Conservation (phyloP, 2,888 invertebrate genomes). For the Trichogramma dendrolimi region DNA sequence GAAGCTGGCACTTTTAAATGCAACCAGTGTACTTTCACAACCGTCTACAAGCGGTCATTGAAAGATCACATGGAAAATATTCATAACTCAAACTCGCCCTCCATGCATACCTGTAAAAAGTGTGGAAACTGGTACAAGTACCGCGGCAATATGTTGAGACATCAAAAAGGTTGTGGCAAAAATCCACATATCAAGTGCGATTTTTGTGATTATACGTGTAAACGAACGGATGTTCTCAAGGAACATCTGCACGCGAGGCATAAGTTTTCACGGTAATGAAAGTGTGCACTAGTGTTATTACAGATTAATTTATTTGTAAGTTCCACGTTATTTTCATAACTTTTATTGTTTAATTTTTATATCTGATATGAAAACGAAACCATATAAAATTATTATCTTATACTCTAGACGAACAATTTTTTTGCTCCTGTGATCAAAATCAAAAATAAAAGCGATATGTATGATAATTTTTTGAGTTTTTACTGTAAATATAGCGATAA, state of each 20-base stretch:
- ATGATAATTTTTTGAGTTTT: too few relatives aligned
- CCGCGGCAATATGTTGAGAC: constrained; percentile 49
- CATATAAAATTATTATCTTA: too few relatives aligned
- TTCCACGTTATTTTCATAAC: too few relatives aligned
- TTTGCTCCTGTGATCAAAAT: too few relatives aligned
- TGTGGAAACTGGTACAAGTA: constrained; percentile 50
- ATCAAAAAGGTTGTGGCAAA: constrained; percentile 43
- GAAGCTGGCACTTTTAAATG: background rate
- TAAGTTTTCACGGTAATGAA: too few relatives aligned
- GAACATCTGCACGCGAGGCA: constrained; percentile 8
- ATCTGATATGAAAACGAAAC: too few relatives aligned
- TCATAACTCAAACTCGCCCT: background rate
- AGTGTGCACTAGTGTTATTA: too few relatives aligned
- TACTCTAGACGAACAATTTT: too few relatives aligned
- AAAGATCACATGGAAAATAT: constrained; percentile 10
- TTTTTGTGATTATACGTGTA: constrained; percentile 51
- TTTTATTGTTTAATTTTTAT: too few relatives aligned
- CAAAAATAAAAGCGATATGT: too few relatives aligned
- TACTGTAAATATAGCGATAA: too few relatives aligned
- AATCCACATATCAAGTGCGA: constrained; percentile 15
- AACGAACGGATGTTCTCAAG: constrained; percentile 31
- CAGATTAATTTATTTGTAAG: too few relatives aligned
- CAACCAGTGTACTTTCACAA: constrained; percentile 9
- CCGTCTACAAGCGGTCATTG: background rate
- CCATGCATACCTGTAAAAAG: constrained; percentile 39